Percentiles rank a stretch among this genome's conserved stretches.
These are phyloP conservation scores for Myioborus melanocephalus DNA, from an alignment of 2,797 vertebrate species.

Conservation along the genomic window DNA sequence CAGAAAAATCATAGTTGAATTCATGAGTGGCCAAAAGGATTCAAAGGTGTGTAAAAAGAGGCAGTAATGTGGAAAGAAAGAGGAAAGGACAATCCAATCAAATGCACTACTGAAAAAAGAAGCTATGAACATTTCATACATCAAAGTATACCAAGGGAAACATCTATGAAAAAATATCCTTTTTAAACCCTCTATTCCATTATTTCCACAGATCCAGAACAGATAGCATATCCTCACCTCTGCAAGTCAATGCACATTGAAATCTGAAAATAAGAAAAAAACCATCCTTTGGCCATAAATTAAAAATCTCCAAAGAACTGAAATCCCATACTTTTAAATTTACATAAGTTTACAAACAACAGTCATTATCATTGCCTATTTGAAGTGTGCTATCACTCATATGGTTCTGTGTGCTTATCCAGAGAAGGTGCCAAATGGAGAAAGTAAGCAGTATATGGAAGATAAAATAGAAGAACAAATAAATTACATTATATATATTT, in stretches of 20 bases:
- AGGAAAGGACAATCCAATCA: not conserved
- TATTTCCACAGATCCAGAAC: not conserved
- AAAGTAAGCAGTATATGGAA: not conserved
- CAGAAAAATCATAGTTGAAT: not conserved
- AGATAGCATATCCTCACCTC: not conserved
- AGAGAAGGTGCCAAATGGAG: not conserved
- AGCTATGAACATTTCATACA: not conserved
- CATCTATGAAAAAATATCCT: not conserved
- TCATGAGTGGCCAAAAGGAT: not conserved
- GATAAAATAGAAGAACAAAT: not conserved
- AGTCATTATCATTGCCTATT: not conserved
- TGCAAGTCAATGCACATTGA: not conserved
- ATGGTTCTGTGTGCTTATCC: not conserved
- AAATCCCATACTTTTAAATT: not conserved
- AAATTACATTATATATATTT: not conserved
- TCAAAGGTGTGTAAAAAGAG: not conserved
- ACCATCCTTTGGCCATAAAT: rapidly evolving
- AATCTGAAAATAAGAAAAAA: not conserved
- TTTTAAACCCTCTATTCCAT: not conserved
- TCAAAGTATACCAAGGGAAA: not conserved
- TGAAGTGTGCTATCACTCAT: not conserved
- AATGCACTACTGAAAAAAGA: not conserved
- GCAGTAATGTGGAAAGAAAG: not conserved
- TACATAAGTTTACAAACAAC: not conserved
- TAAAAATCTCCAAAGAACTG: not conserved